Conservation (phyloP, 2,888 invertebrate genomes). For the Polyommatus icarus region DNA sequence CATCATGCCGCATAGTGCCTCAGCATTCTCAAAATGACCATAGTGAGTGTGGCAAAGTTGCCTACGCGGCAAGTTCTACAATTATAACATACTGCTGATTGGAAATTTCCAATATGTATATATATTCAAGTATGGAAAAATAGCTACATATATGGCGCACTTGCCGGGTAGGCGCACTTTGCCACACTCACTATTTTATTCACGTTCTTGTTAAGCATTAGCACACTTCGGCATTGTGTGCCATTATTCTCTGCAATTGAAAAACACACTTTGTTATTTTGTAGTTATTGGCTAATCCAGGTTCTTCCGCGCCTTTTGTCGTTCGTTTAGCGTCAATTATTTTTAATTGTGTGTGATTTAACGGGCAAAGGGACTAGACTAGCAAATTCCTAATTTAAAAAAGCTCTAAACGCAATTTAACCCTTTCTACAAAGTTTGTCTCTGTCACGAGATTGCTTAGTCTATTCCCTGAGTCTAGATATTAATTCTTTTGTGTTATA, state of each 20-base stretch:
- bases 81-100: too few relatives aligned
- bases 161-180: too few relatives aligned
- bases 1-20: too few relatives aligned
- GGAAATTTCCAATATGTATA: too few relatives aligned
- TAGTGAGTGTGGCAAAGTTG: too few relatives aligned
- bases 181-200: too few relatives aligned
- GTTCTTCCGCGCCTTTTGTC: constrained; percentile 67
- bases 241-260: neutral
- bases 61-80: too few relatives aligned
- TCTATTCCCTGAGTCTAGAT: neutral
- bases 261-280: constrained; percentile 34
- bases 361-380: constrained; percentile 26
- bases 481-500: constrained; percentile 12
- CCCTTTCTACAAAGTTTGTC: neutral
- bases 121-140: too few relatives aligned
- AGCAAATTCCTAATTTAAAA: neutral
- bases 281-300: constrained; percentile 58
- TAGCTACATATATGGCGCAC: too few relatives aligned
- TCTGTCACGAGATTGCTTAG: neutral
- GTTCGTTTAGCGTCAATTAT: constrained; percentile 60
- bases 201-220: too few relatives aligned
- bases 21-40: neutral
- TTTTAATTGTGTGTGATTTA: constrained; percentile 43
- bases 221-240: too few relatives aligned
- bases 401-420: neutral